Conservation (phyloP, 2,113 vertebrate species). For the Mesembrinibis cayennensis region DNA sequence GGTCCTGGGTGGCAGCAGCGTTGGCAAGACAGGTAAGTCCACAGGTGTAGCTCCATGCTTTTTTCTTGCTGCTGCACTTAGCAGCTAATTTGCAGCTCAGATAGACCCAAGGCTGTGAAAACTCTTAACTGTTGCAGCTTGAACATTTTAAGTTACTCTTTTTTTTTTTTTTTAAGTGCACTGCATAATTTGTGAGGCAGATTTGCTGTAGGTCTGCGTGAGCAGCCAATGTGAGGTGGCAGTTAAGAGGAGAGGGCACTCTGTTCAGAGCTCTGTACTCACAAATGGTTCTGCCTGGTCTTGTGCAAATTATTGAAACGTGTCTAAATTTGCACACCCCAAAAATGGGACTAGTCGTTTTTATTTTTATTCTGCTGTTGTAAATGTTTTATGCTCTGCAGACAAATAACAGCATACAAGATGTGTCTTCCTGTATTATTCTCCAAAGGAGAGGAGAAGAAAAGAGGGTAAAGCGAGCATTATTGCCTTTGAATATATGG, state of each 20-base stretch:
- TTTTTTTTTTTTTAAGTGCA: background rate
- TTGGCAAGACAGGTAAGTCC: conserved; percentile 88
- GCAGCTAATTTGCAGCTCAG: background rate
- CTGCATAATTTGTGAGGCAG: background rate
- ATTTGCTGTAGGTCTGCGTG: background rate
- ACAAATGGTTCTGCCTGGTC: background rate
- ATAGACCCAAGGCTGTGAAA: no score
- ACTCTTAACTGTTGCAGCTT: background rate
- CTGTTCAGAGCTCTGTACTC: background rate
- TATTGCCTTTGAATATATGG: background rate
- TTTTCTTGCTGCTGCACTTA: background rate
- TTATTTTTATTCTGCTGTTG: background rate
- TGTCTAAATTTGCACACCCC: background rate
- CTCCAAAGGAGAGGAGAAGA: background rate
- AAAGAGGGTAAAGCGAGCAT: background rate
- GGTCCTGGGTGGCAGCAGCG: conserved; percentile 87
- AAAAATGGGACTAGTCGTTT: background rate
- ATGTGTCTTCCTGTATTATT: background rate
- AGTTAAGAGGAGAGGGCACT: background rate
- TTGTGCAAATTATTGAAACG: background rate
- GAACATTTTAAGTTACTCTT: background rate
- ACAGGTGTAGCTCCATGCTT: background rate
- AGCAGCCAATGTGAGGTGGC: background rate
- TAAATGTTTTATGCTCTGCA: background rate
- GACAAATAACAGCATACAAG: background rate